Evolutionary conservation across 1,140 invertebrate genomes (phyloP).

Genomic region (Acromyrmex charruanus): DNA sequence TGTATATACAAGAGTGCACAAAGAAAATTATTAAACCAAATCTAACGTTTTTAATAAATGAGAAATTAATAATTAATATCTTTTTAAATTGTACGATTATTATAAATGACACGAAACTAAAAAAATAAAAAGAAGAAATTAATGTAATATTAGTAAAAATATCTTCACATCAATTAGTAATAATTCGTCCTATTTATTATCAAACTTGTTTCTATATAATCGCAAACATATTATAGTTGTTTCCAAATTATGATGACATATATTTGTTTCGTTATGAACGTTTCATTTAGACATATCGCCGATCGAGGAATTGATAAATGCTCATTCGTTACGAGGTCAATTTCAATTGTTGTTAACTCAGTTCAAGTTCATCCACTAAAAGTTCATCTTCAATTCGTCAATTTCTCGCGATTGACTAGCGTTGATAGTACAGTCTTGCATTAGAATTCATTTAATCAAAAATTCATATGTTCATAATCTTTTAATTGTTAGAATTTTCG

Average conservation of each 20-base stretch:
- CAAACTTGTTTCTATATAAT: not conserved
- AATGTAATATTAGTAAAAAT: not conserved
- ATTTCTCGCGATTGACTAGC: constrained; percentile 27
- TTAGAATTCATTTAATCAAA: constrained; percentile 16
- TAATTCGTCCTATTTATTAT: not conserved
- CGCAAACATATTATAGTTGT: no score
- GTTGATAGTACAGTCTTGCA: not conserved
- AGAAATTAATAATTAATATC: not conserved
- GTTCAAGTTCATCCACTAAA: constrained; percentile 71
- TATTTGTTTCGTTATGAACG: constrained; percentile 7
- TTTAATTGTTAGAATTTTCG: not conserved
- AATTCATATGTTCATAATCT: not conserved
- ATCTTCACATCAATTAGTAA: not conserved
- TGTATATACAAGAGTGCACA: not conserved
- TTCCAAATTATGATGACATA: constrained; percentile 12
- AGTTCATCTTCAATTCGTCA: constrained; percentile 9
- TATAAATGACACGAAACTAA: not conserved
- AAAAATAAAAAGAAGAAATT: not conserved
- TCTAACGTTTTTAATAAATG: constrained; percentile 25
- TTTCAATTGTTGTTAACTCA: constrained; percentile 74
- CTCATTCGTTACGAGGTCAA: constrained; percentile 51
- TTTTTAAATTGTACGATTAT: constrained; percentile 1
- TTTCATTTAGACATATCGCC: constrained; percentile 1
- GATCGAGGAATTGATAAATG: constrained; percentile 26
- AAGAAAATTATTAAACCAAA: not conserved